Evolutionary conservation across 2,113 vertebrate genomes (phyloP), one percentile per base, ranked within the genome.

Genomic region (Cygnus buccinator): DNA sequence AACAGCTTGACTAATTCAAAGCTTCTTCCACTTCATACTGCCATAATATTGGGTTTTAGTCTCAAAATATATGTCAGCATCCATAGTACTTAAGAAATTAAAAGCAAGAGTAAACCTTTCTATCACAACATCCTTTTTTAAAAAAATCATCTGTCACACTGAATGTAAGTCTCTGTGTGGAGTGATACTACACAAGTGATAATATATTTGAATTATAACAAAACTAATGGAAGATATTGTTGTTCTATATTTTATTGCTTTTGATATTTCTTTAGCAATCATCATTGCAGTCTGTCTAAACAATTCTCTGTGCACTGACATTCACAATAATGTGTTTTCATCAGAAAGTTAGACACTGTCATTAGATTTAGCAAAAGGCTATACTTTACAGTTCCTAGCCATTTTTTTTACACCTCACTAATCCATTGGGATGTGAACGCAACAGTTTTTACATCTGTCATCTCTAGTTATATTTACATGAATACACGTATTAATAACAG

Each of bases 261-360:
- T 95, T 90, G 85, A 93, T 97, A 94, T 87, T 97, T 97, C 93
- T 96, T 97, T 91, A 96, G 91, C 84, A 96, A 95, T 95, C 92
- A 96, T 94, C 87, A 89, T 50, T 89, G 78, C 87, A 90, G 88
- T 52, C 95, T 97, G 95, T 97, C 97, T 97, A 97, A 98, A 98
- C 95, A 98, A 97, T 97, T 95, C 95, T 91, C 94, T 96, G 96
- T 95, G 96, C 96, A 92, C 57, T 98, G 97, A 97, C 97, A 98
- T 98, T 98, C 97, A 95, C 95, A 97, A 94, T 95, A 97, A 96
- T 66, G 84, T 95, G 89, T 98, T 97, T 97, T 96, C 90, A 98
- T 97, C 97, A 97, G 72, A 12, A 97, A 95, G 94, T 94, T 91
- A 96, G 94, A 92, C 78, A 93, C 95, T 95, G 96, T 95, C 98